Percentiles rank a stretch among this genome's conserved stretches.
phyloP scores from a whole-genome alignment of 2,888 invertebrate species.

The Adelphocoris suturalis region DNA sequence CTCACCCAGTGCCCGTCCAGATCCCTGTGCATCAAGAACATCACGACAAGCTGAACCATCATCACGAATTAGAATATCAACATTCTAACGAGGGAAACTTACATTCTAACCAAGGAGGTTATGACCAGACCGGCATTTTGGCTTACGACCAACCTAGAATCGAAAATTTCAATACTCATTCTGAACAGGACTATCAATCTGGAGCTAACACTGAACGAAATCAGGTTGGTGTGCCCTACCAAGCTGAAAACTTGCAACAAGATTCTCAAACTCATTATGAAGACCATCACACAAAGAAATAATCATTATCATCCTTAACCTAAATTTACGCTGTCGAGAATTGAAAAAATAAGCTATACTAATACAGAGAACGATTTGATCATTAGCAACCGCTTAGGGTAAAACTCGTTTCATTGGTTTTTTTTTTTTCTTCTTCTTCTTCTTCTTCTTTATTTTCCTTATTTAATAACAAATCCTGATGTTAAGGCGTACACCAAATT shows the following conservation, averaged over 20 bases:
- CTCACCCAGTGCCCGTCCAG: not conserved
- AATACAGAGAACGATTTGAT: too few relatives aligned
- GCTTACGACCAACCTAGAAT: not conserved
- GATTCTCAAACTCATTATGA: not conserved
- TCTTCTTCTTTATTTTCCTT: too few relatives aligned
- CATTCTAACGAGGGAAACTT: not conserved
- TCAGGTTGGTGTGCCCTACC: not conserved
- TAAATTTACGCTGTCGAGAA: too few relatives aligned
- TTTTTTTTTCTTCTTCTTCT: too few relatives aligned
- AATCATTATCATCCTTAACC: not conserved
- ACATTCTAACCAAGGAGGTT: not conserved
- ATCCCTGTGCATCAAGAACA: conserved; percentile 17
- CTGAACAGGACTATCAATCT: not conserved
- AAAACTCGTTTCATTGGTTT: too few relatives aligned
- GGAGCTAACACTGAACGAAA: not conserved
- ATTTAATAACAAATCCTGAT: not conserved
- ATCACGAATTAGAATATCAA: not conserved
- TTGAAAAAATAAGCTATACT: too few relatives aligned
- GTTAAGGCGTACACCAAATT: not conserved
- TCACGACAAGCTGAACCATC: not conserved
- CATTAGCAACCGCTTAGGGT: too few relatives aligned
- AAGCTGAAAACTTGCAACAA: not conserved
- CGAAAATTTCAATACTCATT: not conserved
- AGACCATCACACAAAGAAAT: not conserved
- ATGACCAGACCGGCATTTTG: not conserved